Conservation (phyloP, 2,888 invertebrate species). For the Epirrhoe tristata region DNA sequence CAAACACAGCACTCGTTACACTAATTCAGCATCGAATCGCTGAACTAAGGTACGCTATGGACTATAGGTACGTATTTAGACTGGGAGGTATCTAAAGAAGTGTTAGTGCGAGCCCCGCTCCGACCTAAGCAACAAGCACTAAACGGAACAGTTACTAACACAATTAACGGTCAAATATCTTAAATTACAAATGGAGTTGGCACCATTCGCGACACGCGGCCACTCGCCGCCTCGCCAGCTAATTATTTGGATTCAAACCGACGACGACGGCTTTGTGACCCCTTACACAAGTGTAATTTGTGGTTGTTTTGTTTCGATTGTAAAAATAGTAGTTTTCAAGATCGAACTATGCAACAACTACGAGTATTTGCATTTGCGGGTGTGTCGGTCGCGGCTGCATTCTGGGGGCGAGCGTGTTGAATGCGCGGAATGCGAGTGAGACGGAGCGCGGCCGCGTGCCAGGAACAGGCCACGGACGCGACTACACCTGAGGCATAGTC, state of each 20-base stretch:
- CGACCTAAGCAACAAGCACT: conserved; percentile 77
- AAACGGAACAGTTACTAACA: conserved; percentile 78
- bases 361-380: conserved; percentile 58
- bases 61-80: conserved; percentile 52
- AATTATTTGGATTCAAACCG: conserved; percentile 77
- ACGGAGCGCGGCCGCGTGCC: conserved; percentile 63
- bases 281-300: conserved; percentile 56
- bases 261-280: conserved; percentile 63
- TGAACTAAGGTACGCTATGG: conserved; percentile 69
- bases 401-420: conserved; percentile 77
- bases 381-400: conserved; percentile 74
- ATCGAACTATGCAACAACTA: conserved; percentile 74
- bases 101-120: conserved; percentile 62
- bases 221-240: conserved; percentile 73
- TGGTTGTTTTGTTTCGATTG: conserved; percentile 53
- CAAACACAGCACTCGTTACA: conserved; percentile 76
- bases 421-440: conserved; percentile 75
- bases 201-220: conserved; percentile 71
- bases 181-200: conserved; percentile 80
- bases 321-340: conserved; percentile 27
- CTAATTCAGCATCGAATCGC: conserved; percentile 63
- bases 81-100: conserved; percentile 60
- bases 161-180: conserved; percentile 79
- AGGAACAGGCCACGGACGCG: conserved; percentile 34
- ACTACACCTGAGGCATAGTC: conserved; percentile 22